Evolutionary conservation across 2,888 invertebrate genomes (phyloP).

Genomic region (Psococerastis gibbosa): DNA sequence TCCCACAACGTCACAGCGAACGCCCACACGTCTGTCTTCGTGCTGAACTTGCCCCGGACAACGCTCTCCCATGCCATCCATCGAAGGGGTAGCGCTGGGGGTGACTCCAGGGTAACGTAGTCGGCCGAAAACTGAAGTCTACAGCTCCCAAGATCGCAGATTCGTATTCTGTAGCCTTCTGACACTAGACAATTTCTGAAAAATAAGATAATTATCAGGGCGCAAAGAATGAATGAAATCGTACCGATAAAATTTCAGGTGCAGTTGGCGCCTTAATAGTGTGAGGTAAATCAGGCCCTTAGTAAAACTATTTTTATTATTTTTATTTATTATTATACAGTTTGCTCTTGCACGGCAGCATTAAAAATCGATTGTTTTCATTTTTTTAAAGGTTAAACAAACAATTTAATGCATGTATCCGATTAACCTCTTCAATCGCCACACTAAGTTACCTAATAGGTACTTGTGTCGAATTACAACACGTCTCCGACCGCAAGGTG

Average conservation of each 20-base stretch:
- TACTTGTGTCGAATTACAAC: too few species aligned
- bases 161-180: conserved; percentile 47
- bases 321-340: too few species aligned
- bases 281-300: neutral
- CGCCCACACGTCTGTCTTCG: conserved; percentile 76
- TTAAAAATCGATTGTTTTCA: too few species aligned
- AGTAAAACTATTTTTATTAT: conserved; percentile 1
- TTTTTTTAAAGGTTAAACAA: too few species aligned
- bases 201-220: conserved; percentile 16
- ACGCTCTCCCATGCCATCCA: conserved; percentile 84
- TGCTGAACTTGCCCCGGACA: conserved; percentile 55
- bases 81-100: conserved; percentile 52
- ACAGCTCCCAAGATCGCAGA: conserved; percentile 55
- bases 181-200: conserved; percentile 68
- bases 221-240: neutral
- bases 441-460: too few species aligned
- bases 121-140: conserved; percentile 51
- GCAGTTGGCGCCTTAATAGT: neutral
- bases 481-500: too few species aligned
- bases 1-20: conserved; percentile 80
- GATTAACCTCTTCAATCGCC: too few species aligned
- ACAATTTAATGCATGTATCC: too few species aligned
- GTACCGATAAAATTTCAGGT: neutral
- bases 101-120: conserved; percentile 57
- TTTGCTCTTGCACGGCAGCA: too few species aligned